Percentiles rank a stretch among this genome's conserved stretches.
These are phyloP conservation scores for Alauda arvensis DNA, from an alignment of 2,797 vertebrate genomes.

Conservation along the genomic window DNA sequence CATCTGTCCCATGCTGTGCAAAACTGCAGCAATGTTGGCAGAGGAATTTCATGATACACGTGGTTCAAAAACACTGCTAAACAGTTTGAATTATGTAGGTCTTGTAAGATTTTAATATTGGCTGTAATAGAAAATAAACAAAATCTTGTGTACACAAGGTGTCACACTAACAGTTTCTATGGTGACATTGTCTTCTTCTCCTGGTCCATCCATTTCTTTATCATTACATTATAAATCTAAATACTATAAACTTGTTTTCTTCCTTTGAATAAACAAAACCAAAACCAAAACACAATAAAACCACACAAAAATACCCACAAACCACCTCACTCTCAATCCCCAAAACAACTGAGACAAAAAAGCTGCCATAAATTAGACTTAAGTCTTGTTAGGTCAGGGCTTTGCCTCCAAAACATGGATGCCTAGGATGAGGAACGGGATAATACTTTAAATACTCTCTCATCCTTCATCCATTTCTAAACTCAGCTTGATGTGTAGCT, in stretches of 20 bases:
- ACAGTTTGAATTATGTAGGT: background rate
- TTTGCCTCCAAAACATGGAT: background rate
- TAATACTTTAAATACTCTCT: background rate
- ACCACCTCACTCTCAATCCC: background rate
- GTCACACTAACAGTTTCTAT: background rate
- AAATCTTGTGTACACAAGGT: background rate
- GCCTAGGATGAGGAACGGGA: background rate
- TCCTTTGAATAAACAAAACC: background rate
- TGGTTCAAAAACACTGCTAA: background rate
- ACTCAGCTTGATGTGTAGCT: background rate
- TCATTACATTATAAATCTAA: rapidly evolving
- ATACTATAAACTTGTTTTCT: background rate
- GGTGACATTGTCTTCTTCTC: background rate
- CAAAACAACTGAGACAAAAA: background rate
- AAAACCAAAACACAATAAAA: background rate
- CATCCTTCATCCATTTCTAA: background rate
- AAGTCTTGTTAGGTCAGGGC: background rate
- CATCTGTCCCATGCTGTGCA: background rate
- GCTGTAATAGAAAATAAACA: background rate
- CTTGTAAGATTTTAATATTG: background rate
- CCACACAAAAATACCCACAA: rapidly evolving
- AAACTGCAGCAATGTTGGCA: rapidly evolving
- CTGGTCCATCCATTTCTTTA: background rate
- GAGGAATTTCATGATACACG: rapidly evolving
- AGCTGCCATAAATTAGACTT: background rate